Conservation (phyloP, 2,113 vertebrate genomes). For the Muntiacus muntjak region DNA sequence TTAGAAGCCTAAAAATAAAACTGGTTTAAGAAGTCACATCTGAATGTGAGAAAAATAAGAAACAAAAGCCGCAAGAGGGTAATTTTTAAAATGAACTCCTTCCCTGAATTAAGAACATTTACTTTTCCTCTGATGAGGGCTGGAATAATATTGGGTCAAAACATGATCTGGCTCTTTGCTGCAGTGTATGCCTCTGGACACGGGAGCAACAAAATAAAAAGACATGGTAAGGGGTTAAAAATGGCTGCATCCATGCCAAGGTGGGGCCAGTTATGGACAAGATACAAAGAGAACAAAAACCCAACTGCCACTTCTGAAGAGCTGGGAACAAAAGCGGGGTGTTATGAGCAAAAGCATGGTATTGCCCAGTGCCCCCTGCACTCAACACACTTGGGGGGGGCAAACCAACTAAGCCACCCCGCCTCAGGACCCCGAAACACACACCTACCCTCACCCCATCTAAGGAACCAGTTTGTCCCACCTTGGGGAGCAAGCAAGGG, state of each 20-base stretch:
- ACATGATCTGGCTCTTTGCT: background rate
- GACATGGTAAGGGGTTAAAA: background rate
- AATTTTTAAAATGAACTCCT: background rate
- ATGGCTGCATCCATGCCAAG: background rate
- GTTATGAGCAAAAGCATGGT: background rate
- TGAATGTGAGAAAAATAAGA: background rate
- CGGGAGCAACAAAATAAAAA: background rate
- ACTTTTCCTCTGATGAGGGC: background rate
- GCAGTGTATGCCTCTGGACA: background rate
- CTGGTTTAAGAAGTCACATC: background rate
- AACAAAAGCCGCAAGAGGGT: background rate
- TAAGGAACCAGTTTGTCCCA: background rate
- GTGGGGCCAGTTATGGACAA: background rate
- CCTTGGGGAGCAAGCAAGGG: background rate
- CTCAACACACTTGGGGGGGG: background rate
- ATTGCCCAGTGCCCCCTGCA: background rate
- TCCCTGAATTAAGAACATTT: background rate
- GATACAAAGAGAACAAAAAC: background rate
- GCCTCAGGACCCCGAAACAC: rapidly evolving
- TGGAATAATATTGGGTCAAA: background rate
- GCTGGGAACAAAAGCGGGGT: background rate
- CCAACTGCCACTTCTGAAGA: background rate
- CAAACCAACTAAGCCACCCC: background rate
- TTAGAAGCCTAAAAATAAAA: background rate
- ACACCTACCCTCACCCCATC: background rate